Evolutionary conservation across 2,113 vertebrate species (phyloP), one percentile per base, ranked within the genome.

Genomic region (Gallinago media): DNA sequence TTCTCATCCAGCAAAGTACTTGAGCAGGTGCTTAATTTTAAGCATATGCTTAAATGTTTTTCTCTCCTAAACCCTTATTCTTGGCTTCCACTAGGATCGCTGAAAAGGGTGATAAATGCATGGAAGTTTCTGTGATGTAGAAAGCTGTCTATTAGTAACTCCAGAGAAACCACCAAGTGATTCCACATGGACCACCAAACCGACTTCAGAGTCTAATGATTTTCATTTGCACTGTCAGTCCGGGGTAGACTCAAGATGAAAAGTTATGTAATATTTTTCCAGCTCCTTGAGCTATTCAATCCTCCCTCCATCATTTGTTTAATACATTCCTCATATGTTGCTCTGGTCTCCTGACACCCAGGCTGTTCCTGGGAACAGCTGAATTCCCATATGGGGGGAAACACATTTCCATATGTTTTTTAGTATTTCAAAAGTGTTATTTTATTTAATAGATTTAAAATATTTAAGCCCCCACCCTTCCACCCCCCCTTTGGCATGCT

Each of bases 141-240:
- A 93, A 94, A 94, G 54, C 86, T 95, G 93, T 97, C 92, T 95
- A 90, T 96, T 96, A 95, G 92, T 82, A 94, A 88, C 82, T 93
- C 81, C 78, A 96, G 91, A 95, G 80, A 97, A 96, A 96, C 94
- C 89, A 96, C 96, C 91, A 97, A 96, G 85, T 94, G 96, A 92
- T 97, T 96, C 95, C 94, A 95, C 84, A 94, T 96, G 94, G 96
- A 96, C 94, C 94, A 93, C 95, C 92, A 96, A 93, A 96, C 79
- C 0, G 2, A 94, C 89, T 95, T 96, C 63, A 76, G 63, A 92
- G 70, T 62, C 38, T 95, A 95, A 97, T 96, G 91, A 94, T 95
- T 97, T 97, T 96, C 94, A 93, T 94, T 97, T 92, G 75, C 73
- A 81, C 80, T 93, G 80, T 89, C 89, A 88, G 87, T 70, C 47